Evolutionary conservation across 2,113 vertebrate genomes (phyloP).

Genomic region (Neodon shergylaensis): DNA sequence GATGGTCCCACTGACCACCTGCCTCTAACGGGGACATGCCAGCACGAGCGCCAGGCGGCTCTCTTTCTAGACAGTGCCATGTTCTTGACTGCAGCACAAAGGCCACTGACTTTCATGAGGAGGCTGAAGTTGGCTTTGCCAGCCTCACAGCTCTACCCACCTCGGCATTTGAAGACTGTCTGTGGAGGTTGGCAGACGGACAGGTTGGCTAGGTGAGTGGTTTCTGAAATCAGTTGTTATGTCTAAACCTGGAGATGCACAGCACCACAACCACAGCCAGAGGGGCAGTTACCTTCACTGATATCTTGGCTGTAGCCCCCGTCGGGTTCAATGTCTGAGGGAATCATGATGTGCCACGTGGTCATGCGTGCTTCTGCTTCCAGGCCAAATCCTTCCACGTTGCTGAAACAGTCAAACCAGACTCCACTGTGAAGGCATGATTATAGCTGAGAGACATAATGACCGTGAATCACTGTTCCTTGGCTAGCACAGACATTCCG

Average conservation of each 20-base stretch:
- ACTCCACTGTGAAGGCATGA: conserved; percentile 50
- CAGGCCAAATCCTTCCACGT: conserved; percentile 96
- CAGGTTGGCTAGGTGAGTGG: background rate
- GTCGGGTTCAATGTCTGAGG: conserved; percentile 93
- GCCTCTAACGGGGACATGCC: background rate
- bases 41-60: background rate
- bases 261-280: accelerated
- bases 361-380: conserved; percentile 99
- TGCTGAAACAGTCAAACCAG: conserved; percentile 85
- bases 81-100: background rate
- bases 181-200: background rate
- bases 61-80: background rate
- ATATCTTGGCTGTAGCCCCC: conserved; percentile 93
- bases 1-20: background rate
- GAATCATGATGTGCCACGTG: conserved; percentile 98
- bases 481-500: background rate
- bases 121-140: background rate
- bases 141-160: background rate
- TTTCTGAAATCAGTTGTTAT: background rate
- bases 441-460: background rate
- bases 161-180: background rate
- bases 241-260: background rate
- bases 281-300: conserved; percentile 91
- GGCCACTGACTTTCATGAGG: background rate
- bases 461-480: background rate